Evolutionary conservation across 2,113 vertebrate species (phyloP).

Genomic region (Peromyscus leucopus): DNA sequence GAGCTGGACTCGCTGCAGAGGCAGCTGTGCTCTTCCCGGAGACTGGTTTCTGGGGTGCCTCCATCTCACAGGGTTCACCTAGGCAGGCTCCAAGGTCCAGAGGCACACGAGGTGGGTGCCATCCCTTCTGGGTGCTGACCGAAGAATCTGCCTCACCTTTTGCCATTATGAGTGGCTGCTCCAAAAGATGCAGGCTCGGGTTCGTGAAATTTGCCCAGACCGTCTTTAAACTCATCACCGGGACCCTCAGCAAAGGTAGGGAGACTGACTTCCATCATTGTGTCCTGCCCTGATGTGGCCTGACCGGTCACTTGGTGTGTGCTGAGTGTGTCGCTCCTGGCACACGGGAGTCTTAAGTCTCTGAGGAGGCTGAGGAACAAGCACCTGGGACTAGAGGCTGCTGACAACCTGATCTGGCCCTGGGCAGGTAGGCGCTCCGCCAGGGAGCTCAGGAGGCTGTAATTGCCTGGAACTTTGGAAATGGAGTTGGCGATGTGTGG

Average conservation of each 20-base stretch:
- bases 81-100: conserved; percentile 54
- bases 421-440: neutral
- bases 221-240: conserved; percentile 93
- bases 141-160: neutral
- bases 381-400: conserved; percentile 56
- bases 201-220: conserved; percentile 93
- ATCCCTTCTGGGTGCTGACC: neutral
- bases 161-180: conserved; percentile 92
- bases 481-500: conserved; percentile 69
- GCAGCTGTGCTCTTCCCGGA: neutral
- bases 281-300: neutral
- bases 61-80: neutral
- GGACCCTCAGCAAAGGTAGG: conserved; percentile 96
- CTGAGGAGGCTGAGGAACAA: neutral
- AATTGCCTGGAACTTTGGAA: conserved; percentile 75
- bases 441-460: conserved; percentile 61
- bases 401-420: conserved; percentile 36
- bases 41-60: conserved; percentile 35
- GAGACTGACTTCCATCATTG: neutral
- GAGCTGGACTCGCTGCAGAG: conserved; percentile 55
- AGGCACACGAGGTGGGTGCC: neutral
- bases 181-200: conserved; percentile 93
- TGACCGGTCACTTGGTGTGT: neutral
- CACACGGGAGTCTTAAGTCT: neutral
- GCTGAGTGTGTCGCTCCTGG: neutral